phyloP scores from a whole-genome alignment of 2,113 vertebrate species.

The Rhadina sibilatrix region DNA sequence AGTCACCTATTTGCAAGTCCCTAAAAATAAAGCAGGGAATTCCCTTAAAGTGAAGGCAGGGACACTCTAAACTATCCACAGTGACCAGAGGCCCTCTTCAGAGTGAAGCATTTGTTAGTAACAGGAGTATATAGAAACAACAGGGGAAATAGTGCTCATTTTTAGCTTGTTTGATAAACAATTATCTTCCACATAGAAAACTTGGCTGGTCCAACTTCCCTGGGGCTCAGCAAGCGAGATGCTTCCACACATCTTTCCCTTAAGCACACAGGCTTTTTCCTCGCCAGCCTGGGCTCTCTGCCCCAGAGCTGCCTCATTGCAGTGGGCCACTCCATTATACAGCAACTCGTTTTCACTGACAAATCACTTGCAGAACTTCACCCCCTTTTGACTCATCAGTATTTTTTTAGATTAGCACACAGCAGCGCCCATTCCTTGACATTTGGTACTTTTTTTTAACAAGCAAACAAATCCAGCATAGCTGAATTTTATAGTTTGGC shows the following conservation, averaged over 20 bases:
- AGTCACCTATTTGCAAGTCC: background rate
- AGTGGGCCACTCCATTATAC: background rate
- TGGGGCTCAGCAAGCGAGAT: background rate
- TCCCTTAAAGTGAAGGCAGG: background rate
- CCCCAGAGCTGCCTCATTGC: background rate
- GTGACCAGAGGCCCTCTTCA: background rate
- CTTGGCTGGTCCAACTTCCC: background rate
- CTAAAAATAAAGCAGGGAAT: slow-evolving; percentile 12
- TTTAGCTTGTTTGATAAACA: background rate
- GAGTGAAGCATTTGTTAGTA: background rate
- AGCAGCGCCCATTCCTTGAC: background rate
- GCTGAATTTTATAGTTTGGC: background rate
- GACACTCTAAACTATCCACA: background rate
- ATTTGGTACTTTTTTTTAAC: slow-evolving; percentile 35
- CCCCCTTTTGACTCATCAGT: background rate
- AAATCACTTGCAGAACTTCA: background rate
- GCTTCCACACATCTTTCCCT: background rate
- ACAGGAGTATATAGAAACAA: background rate
- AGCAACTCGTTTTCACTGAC: background rate
- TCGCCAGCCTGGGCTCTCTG: accelerated
- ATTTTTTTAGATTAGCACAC: slow-evolving; percentile 27
- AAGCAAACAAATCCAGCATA: background rate
- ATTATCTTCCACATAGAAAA: background rate
- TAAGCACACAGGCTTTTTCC: background rate
- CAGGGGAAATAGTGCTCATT: background rate